Base-by-base conservation (phyloP, 2,113 vertebrate genomes). In the Gnathonemus longibarbis region DNA sequence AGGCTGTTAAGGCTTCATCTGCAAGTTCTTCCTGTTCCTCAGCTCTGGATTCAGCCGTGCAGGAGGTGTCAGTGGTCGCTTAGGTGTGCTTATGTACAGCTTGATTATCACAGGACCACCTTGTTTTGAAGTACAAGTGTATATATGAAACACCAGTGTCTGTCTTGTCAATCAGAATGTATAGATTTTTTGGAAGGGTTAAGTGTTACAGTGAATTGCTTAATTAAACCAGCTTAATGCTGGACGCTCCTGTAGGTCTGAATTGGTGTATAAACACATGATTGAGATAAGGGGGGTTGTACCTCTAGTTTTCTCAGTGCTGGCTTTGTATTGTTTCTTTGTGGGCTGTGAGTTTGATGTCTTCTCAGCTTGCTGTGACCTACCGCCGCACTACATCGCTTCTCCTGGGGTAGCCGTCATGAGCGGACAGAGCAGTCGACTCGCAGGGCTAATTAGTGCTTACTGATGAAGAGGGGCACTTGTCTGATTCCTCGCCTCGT, bases 351-450 rank as follows among this genome's bases (percentile, higher is more conserved):
- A 27, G n/a, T 24, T 27, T 13, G 0, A 86, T 86, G 46, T 50
- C 45, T 49, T 50, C 48, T 7, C 24, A 8, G 45, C 24, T 27
- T 50, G 24, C 13, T 0, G 7, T 27, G 46, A 31, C 74, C 31
- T 19, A 0, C 35, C 15, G 4, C 13, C 2, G 0, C 31, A 5
- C 4, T 0, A 2, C 50, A 5, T n/a, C 0, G 24, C 46, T 0
- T 27, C 50, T 87, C 31, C 15, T 35, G 50, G 27, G 49, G 27
- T 39, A 39, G n/a, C 49, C 31, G 1, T 7, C 49, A 58, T 49
- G 50, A 53, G 31, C 17, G 35, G 62, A 1, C 62, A 5, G 21
- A 31, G 50, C 19, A 0, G 49, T 31, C 2, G 11, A 21, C 49
- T 52, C 17, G n/a, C 52, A 17, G 35, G 50, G 86, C 52, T 87